Percentiles rank a stretch among this genome's conserved stretches.
Evolutionary conservation across 2,888 invertebrate genomes (phyloP).

Genomic region (Arctia plantaginis): DNA sequence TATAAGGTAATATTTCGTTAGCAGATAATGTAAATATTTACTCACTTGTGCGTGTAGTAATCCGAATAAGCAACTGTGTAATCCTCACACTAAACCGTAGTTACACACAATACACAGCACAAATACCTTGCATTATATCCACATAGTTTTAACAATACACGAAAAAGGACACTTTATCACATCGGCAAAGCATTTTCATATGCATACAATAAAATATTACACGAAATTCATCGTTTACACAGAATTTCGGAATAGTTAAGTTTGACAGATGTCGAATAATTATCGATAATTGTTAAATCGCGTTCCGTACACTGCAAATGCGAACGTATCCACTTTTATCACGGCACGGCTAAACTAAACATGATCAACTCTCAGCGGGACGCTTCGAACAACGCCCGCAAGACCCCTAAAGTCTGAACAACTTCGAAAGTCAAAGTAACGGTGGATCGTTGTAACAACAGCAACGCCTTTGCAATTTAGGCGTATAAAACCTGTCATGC

Average conservation of each 20-base stretch:
- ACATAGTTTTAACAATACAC: constrained; percentile 65
- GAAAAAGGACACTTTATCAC: constrained; percentile 64
- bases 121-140: constrained; percentile 76
- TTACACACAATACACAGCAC: constrained; percentile 77
- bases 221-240: constrained; percentile 63
- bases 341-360: constrained; percentile 74
- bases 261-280: constrained; percentile 78
- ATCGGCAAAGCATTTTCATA: constrained; percentile 54
- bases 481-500: constrained; percentile 41
- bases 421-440: constrained; percentile 29
- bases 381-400: constrained; percentile 63
- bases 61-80: constrained; percentile 72
- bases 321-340: constrained; percentile 72
- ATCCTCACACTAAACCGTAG: constrained; percentile 68
- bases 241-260: constrained; percentile 62
- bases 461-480: constrained; percentile 30
- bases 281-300: constrained; percentile 63
- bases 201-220: constrained; percentile 60
- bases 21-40: constrained; percentile 76
- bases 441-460: constrained; percentile 9
- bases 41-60: constrained; percentile 80
- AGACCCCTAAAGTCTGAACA: constrained; percentile 40
- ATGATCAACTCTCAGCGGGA: constrained; percentile 47
- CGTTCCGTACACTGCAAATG: constrained; percentile 65
- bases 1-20: constrained; percentile 32